These are phyloP conservation scores for Pedionomus torquatus DNA, from an alignment of 2,113 vertebrate genomes.

Conservation along the genomic window DNA sequence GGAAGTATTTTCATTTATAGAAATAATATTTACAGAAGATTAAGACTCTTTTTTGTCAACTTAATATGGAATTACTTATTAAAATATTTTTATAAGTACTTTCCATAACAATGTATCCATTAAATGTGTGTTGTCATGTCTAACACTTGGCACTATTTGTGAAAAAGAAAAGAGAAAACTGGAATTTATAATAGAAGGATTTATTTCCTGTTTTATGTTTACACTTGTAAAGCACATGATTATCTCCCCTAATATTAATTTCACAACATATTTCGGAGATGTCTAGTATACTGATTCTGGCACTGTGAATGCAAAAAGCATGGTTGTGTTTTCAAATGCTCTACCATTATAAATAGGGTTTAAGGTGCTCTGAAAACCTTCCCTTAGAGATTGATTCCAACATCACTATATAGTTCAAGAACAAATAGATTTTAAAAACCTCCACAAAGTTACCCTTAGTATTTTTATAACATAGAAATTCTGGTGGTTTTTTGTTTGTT, in stretches of 20 bases:
- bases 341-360: neutral
- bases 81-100: neutral
- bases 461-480: neutral
- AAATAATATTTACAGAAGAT: neutral
- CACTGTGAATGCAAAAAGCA: neutral
- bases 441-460: neutral
- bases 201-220: neutral
- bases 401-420: neutral
- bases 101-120: neutral
- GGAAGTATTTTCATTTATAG: neutral
- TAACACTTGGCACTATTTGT: neutral
- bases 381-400: neutral
- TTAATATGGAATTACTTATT: neutral
- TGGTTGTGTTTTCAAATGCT: neutral
- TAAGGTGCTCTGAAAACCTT: neutral
- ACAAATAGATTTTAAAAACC: accelerated
- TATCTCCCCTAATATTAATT: neutral
- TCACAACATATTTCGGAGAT: neutral
- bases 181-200: neutral
- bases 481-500: accelerated
- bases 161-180: neutral
- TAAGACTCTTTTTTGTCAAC: neutral
- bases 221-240: neutral
- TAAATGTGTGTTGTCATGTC: neutral
- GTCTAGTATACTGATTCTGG: neutral